phyloP scores from a whole-genome alignment of 2,888 invertebrate genomes.

The Notodonta ziczac region DNA sequence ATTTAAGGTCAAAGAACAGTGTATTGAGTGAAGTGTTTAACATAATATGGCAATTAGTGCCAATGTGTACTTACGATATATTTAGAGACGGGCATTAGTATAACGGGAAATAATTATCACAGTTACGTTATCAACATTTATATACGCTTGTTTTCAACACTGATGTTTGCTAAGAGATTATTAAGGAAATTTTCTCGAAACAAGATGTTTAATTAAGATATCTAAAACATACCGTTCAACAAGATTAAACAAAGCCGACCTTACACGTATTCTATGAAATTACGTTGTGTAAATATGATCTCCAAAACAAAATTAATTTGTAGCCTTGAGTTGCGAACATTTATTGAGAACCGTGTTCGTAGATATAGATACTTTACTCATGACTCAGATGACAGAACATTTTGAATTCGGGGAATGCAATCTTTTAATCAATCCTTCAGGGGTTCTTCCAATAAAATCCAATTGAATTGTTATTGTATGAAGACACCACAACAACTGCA shows the following conservation, averaged over 20 bases:
- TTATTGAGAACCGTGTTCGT: not conserved
- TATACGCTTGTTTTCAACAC: not conserved
- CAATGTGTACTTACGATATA: too few relatives aligned
- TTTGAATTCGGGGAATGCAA: not conserved
- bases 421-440: too few relatives aligned
- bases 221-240: conserved; percentile 23
- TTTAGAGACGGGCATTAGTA: not conserved
- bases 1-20: too few relatives aligned
- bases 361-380: not conserved
- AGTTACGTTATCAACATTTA: not conserved
- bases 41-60: too few relatives aligned
- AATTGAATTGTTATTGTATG: too few relatives aligned
- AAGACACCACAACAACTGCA: too few relatives aligned
- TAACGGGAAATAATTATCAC: not conserved
- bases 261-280: conserved; percentile 19
- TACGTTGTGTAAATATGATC: conserved; percentile 24
- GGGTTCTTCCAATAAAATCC: too few relatives aligned
- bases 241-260: conserved; percentile 23
- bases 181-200: conserved; percentile 19
- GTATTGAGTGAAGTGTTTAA: too few relatives aligned
- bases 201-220: conserved; percentile 31
- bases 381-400: not conserved
- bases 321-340: conserved; percentile 14
- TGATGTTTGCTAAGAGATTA: conserved; percentile 22
- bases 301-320: conserved; percentile 20